Evolutionary conservation across 2,113 vertebrate species (phyloP), one percentile per base, ranked within the genome.

Genomic region (Oreochromis tanganicae): DNA sequence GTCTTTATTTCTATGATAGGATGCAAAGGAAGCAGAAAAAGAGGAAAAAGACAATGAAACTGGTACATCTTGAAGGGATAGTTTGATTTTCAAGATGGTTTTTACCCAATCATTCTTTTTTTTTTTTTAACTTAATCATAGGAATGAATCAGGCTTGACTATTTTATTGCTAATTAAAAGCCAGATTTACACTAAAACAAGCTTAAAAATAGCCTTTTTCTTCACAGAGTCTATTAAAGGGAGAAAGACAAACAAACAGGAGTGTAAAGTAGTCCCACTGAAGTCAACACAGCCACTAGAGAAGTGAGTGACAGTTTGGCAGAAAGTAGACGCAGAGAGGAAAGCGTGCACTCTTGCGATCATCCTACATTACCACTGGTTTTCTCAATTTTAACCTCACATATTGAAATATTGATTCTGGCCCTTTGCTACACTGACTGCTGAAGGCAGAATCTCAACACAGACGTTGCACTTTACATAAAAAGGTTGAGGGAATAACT

Each of bases 1-100:
- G 97, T 99, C 99, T 97, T 99, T 99, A 97, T 99, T 99, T 98
- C 99, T 99, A 97, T 92, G 92, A 95, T 94, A 89, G 96, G 97
- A 95, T 95, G 46, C 43, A 81, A 46, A 95, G 92, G 92, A 90
- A 96, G 91, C 93, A 93, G 94, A 93, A 88, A 93, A 95, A 91
- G 92, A 85, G 80, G 68, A n/a, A 50, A 84, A 79, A 92, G 48
- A 88, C 52, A 79, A 80, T 84, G 48, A 89, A 68, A 91, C 38
- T 78, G 16, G 54, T 32, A 83, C 56, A 85, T 85, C n/a, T 46
- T 50, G 27, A 68, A 78, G 34, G 80, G 43, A 86, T 50, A 88
- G 19, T 80, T 93, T 81, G 2, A 59, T 79, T 91, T 71, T 41
- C 54, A 89, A 48, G 48, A 78, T 54, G 79, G 16, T 54, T 83